Conservation (phyloP, 2,888 invertebrate genomes). For the Agrochola lychnidis region DNA sequence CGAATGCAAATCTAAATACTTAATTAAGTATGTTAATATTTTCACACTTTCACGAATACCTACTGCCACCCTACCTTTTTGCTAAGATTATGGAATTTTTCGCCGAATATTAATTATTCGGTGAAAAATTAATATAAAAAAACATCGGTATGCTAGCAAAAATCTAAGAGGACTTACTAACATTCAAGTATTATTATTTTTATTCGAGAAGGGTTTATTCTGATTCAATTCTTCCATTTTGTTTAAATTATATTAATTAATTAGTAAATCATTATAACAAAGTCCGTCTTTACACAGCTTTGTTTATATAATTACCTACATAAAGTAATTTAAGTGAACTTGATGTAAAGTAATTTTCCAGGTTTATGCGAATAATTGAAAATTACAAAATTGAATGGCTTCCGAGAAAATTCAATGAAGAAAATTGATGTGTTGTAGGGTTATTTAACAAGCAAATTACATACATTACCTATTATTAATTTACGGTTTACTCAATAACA, state of each 20-base stretch:
- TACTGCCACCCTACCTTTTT: not conserved
- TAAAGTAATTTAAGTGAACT: not conserved
- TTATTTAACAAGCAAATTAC: not conserved
- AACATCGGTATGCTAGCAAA: not conserved
- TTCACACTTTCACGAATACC: not conserved
- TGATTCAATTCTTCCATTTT: not conserved
- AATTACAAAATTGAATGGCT: not conserved
- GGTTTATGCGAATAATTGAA: not conserved
- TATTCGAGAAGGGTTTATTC: not conserved
- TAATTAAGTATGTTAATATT: not conserved
- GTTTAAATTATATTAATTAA: too few species aligned
- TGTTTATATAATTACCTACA: not conserved
- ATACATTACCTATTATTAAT: not conserved
- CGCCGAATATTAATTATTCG: not conserved
- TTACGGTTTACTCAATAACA: not conserved
- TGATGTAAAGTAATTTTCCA: not conserved
- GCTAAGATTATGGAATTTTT: not conserved
- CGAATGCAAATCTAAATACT: not conserved
- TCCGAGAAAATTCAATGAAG: not conserved
- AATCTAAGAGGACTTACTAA: not conserved
- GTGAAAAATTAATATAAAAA: too few species aligned
- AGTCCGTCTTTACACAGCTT: not conserved
- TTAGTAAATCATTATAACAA: not conserved
- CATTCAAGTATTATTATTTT: not conserved
- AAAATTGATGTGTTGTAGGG: not conserved